Conservation (phyloP, 2,888 invertebrate species). For the Prenolepis imparis region DNA sequence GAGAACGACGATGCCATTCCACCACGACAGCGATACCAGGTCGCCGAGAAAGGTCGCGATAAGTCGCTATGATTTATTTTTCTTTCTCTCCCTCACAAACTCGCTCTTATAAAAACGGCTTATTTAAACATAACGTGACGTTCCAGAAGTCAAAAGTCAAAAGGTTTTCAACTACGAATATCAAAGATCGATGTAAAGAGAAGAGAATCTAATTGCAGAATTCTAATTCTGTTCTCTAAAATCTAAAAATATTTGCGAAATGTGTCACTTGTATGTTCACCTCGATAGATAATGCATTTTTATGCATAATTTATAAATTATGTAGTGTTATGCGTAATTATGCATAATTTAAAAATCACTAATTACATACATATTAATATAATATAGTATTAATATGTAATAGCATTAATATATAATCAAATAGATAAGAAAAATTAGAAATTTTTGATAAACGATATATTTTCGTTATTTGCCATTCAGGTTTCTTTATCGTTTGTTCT, state of each 20-base stretch:
- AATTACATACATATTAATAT: background rate
- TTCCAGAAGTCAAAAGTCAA: too few species aligned
- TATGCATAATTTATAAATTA: background rate
- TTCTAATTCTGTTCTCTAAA: background rate
- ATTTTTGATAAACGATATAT: background rate
- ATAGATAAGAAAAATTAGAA: conserved; percentile 13
- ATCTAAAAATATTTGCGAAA: background rate
- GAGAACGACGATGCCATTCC: conserved; percentile 43
- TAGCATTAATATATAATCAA: background rate
- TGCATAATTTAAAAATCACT: background rate
- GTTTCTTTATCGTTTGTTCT: background rate
- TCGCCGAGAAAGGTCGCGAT: conserved; percentile 28
- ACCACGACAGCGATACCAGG: conserved; percentile 62
- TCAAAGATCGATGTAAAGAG: background rate
- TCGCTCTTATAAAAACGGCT: background rate
- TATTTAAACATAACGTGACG: background rate
- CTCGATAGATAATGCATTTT: background rate
- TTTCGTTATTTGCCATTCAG: background rate
- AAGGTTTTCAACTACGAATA: background rate
- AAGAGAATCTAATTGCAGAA: background rate
- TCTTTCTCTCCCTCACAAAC: too few species aligned
- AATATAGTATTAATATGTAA: background rate
- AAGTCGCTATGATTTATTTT: background rate
- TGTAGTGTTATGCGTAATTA: background rate
- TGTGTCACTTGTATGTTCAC: background rate